Conservation (phyloP, 2,113 vertebrate species). For the Mungos mungo region DNA sequence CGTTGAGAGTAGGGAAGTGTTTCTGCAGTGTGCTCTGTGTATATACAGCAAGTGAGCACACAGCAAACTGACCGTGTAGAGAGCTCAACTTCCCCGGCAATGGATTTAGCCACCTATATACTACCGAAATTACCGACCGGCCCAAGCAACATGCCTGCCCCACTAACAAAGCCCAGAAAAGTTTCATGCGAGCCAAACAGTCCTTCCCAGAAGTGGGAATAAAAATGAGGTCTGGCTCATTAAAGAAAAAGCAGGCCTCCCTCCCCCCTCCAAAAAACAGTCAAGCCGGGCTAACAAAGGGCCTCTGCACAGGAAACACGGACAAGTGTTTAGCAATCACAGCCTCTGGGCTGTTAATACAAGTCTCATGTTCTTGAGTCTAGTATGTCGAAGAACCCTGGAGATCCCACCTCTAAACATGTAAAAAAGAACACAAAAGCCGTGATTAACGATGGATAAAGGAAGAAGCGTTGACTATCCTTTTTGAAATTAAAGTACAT, state of each 20-base stretch:
- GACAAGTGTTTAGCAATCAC: background rate
- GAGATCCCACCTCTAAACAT: background rate
- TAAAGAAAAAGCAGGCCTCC: background rate
- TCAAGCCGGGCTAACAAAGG: background rate
- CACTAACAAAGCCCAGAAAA: conserved; percentile 47
- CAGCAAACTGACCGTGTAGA: conserved; percentile 51
- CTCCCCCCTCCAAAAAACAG: background rate
- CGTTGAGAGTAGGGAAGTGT: conserved; percentile 46
- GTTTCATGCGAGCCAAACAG: background rate
- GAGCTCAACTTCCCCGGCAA: background rate
- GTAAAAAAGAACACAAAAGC: background rate
- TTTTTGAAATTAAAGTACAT: background rate
- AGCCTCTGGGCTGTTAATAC: background rate
- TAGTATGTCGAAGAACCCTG: background rate
- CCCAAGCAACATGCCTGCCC: background rate
- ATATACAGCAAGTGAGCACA: background rate
- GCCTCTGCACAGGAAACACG: background rate
- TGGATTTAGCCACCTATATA: conserved; percentile 42
- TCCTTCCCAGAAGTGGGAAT: conserved; percentile 7
- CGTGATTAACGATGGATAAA: background rate
- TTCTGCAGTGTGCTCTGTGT: conserved; percentile 53
- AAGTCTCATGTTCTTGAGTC: background rate
- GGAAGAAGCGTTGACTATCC: background rate
- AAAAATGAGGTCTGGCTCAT: conserved; percentile 22
- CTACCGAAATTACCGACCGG: conserved; percentile 14